Base-by-base conservation (phyloP, 2,888 invertebrate genomes). In the Athalia rosae region DNA sequence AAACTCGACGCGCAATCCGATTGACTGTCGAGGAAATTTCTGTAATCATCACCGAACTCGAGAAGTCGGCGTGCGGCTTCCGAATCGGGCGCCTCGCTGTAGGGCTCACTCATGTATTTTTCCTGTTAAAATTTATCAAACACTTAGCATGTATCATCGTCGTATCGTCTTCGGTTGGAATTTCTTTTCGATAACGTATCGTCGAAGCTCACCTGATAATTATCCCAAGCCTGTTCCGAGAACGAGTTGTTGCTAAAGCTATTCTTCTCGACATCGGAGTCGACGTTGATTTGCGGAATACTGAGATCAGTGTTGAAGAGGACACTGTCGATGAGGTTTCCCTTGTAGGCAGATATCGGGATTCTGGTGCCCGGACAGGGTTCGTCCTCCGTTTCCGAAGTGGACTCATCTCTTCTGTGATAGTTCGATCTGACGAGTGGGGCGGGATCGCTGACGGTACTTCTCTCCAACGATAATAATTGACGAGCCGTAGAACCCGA, bases 151-250 rank as follows among this genome's bases (percentile, higher is more conserved):
- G n/a, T 47, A 4, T 45, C 11, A 41, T 13, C 1, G 1, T 11
- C n/a, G 5, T 59, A 28, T 59, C 13, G 7, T 28, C 3, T 5
- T 13, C 28, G 59, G 9, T 8, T 8, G 9, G 28, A 61, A 4
- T 59, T 15, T 28, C 3, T 3, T 3, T 9, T 13, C 28, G 28
- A 9, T 3, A 6, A 7, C 13, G 59, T 59, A 6, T 7, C 59
- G 13, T 7, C n/a, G 9, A 59, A n/a, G 63, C 80, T 76, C 85
- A 95, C 96, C 94, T 96, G 97, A 92, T 97, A 98, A 90, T 96
- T 96, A 90, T 98, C 98, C 98, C 98, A 98, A 67, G 97, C 97
- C 85, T 96, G 96, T 89, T 98, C 98, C 0, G 96, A 97, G 89
- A 96, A 94, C n/a, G 94, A 94, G 86, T 96, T 96, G 85, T 88